Base-by-base conservation (phyloP, 2,113 vertebrate species). In the Argyrosomus japonicus region DNA sequence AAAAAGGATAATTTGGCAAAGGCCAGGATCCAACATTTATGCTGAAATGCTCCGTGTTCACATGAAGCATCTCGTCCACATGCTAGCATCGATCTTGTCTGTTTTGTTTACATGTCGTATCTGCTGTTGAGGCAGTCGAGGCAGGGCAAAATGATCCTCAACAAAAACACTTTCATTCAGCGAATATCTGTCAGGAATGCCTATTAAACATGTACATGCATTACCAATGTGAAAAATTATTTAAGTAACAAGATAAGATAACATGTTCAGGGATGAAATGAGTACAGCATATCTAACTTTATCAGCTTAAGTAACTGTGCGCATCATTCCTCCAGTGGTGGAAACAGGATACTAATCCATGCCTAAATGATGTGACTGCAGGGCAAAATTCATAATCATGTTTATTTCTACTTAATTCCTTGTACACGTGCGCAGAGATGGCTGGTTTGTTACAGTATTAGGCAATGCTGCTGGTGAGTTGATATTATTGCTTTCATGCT, bases 341-440 rank as follows among this genome's bases (percentile, higher is more conserved):
- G 72, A 83, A 83, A 83, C 81, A 75, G 68, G 86, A 88, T 73
- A 50, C 77, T 93, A 91, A 92, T 89, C 91, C 89, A 70, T 84
- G 81, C 75, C 88, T 77, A 88, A 89, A 88, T 65, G 90, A 89
- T 77, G 80, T 75, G 81, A 90, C 87, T 87, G 82, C 69, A 71
- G 85, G 92, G 85, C 81, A 82, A 87, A 91, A 91, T 70, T 91
- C 68, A 78, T 90, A 92, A 89, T 87, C 87, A 13, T 91, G 86
- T 90, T 91, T 84, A 83, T 93, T 88, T 89, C 65, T 69, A 47
- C 72, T 88, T 90, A 89, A 91, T 91, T 90, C 77, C 87, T 79
- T 68, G 53, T 72, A 67, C 78, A 87, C 63, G 64, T 87, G 84
- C 76, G 29, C 58, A 8, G 68, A 67, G 40, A 68, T 50, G 72